These are phyloP conservation scores for Lithophane leautieri DNA, from an alignment of 2,888 invertebrate genomes.

Conservation along the genomic window DNA sequence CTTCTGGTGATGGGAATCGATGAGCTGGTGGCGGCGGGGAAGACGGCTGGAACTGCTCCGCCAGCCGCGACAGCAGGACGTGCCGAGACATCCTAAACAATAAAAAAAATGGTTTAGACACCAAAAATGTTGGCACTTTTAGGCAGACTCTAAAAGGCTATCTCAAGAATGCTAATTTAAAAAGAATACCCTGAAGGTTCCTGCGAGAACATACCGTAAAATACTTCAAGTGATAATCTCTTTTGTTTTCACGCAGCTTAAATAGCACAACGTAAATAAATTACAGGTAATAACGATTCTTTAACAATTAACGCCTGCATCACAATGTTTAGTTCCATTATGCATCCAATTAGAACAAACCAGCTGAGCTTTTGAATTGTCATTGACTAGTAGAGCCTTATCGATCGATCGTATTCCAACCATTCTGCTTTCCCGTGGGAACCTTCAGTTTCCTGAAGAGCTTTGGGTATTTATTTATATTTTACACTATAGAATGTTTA, in stretches of 20 bases:
- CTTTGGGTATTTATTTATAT: constrained; percentile 21
- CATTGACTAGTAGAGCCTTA: constrained; percentile 53
- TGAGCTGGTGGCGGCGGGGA: constrained; percentile 82
- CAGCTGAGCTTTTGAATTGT: constrained; percentile 55
- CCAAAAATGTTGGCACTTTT: neutral
- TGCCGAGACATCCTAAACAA: constrained; percentile 85
- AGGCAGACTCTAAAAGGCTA: neutral
- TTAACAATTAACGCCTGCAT: constrained; percentile 46
- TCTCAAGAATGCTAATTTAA: neutral
- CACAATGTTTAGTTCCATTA: constrained; percentile 40
- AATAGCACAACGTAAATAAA: constrained; percentile 29
- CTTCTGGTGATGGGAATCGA: constrained; percentile 84
- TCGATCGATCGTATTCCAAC: constrained; percentile 60
- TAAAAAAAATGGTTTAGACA: neutral
- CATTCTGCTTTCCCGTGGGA: constrained; percentile 63
- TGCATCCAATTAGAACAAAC: constrained; percentile 53
- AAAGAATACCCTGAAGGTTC: constrained; percentile 1
- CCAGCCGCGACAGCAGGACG: constrained; percentile 86
- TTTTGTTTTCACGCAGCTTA: constrained; percentile 35
- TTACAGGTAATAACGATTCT: constrained; percentile 21
- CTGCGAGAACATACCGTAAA: neutral
- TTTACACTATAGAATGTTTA: constrained; percentile 20
- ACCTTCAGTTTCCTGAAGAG: constrained; percentile 46
- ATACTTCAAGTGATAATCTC: constrained; percentile 1
- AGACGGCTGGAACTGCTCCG: constrained; percentile 86